phyloP scores from a whole-genome alignment of 2,113 vertebrate species.

The Sphaerodactylus townsendi region DNA sequence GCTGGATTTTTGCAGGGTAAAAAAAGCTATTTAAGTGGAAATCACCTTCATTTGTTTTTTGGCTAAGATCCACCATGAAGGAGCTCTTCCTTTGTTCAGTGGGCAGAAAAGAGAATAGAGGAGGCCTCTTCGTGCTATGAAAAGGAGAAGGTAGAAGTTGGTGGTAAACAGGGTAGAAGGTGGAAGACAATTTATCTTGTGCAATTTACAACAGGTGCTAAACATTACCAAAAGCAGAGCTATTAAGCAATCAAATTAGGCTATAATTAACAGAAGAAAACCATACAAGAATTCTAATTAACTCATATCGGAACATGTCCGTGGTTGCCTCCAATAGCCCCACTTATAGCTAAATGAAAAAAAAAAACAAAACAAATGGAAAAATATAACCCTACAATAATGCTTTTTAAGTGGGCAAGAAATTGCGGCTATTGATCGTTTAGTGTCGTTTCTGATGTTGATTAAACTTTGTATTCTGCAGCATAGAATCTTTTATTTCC shows the following conservation, averaged over 20 bases:
- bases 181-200: constrained; percentile 79
- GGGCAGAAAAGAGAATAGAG: constrained; percentile 57
- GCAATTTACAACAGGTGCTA: constrained; percentile 87
- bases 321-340: constrained; percentile 68
- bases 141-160: constrained; percentile 73
- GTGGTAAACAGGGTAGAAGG: constrained; percentile 73
- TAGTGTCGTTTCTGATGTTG: neutral
- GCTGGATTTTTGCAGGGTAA: neutral
- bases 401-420: constrained; percentile 43
- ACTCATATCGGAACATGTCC: constrained; percentile 78
- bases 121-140: constrained; percentile 49
- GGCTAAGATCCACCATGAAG: constrained; percentile 50
- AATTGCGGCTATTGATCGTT: neutral
- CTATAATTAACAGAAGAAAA: constrained; percentile 85
- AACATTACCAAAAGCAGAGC: constrained; percentile 82
- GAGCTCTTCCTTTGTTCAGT: constrained; percentile 53
- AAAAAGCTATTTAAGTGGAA: constrained; percentile 69
- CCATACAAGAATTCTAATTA: constrained; percentile 85
- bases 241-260: constrained; percentile 87
- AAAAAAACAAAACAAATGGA: constrained; percentile 54
- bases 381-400: constrained; percentile 61
- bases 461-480: neutral
- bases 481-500: neutral
- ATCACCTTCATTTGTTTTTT: constrained; percentile 43
- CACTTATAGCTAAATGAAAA: constrained; percentile 47